Evolutionary conservation across 2,797 vertebrate species (phyloP), one percentile per base, ranked within the genome.

Genomic region (Myotis daubentonii): DNA sequence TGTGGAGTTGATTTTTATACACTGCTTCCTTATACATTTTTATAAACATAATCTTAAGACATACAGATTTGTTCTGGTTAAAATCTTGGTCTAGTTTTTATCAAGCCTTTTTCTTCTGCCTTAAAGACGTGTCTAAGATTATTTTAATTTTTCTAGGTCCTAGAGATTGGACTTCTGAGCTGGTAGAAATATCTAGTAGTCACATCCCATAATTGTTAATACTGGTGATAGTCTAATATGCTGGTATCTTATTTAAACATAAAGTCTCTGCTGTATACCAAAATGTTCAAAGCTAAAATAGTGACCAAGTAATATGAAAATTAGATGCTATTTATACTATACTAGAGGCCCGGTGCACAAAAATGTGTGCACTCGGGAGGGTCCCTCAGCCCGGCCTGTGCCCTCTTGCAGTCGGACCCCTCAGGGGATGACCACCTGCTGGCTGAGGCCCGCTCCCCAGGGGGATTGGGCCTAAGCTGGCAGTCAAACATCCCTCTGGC

Each of bases 21-120:
- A n/a, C 33, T 36, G 22, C 51, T 87, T 80, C 68, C 38, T 49
- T 86, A 23, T 33, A 71, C 20, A 17, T 10, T 72, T 87, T 22
- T 44, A 57, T 13, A 72, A 86, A 49, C 6, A 2, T n/a, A 44
- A 15, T 44, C 12, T 25, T 55, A 65, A 88, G 62, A 55, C 47
- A 68, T 60, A 44, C 2, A 79, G 9, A 83, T 89, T 91, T 55
- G 17, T 44, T 74, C 51, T 84, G n/a, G 19, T 49, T 91, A 89
- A 87, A 84, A 79, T 89, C 5, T 94, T 89, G 22, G 53, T 72
- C 13, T 83, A 36, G 28, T 60, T 87, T 96, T 87, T 75, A 44
- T 20, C 12, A 72, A 76, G 10, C 23, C 20, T 93, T 92, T 78
- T 84, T 83, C 10, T 75, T 93, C 15, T 89, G 36, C 9, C 62